Percentiles rank a stretch among this genome's conserved stretches.
These are phyloP conservation scores for Allophyes oxyacanthae DNA, from an alignment of 2,888 invertebrate species.

Conservation along the genomic window DNA sequence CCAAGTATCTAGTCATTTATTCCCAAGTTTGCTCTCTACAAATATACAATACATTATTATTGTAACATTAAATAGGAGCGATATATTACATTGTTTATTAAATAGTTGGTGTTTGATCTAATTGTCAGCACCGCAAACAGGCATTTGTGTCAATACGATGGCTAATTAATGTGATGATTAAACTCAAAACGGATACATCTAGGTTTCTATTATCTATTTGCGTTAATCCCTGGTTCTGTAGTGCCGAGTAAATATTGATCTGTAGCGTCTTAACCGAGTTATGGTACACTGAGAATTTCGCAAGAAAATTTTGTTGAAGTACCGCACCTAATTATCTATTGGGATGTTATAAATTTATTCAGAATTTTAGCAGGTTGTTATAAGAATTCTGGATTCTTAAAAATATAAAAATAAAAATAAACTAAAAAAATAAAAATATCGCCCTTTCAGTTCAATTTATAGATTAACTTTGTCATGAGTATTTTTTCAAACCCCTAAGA, in stretches of 20 bases:
- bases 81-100: conserved; percentile 68
- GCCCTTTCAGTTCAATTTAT: no score
- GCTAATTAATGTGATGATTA: conserved; percentile 86
- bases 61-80: conserved; percentile 38
- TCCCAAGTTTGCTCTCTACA: conserved; percentile 24
- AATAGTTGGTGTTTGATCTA: conserved; percentile 81
- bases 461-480: no score
- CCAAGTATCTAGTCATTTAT: conserved; percentile 32
- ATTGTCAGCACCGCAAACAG: conserved; percentile 82
- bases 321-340: not conserved
- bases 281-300: conserved; percentile 7
- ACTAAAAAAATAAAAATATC: no score
- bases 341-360: no score
- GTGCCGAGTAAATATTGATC: conserved; percentile 61
- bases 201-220: conserved; percentile 79
- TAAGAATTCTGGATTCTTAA: no score
- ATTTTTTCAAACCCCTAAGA: no score
- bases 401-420: no score
- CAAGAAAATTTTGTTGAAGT: conserved; percentile 14
- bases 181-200: conserved; percentile 81
- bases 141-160: conserved; percentile 78
- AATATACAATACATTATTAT: conserved; percentile 35
- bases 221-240: conserved; percentile 60
- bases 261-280: conserved; percentile 54
- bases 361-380: no score